Conservation (phyloP, 2,113 vertebrate species). For the Bubo scandiacus region DNA sequence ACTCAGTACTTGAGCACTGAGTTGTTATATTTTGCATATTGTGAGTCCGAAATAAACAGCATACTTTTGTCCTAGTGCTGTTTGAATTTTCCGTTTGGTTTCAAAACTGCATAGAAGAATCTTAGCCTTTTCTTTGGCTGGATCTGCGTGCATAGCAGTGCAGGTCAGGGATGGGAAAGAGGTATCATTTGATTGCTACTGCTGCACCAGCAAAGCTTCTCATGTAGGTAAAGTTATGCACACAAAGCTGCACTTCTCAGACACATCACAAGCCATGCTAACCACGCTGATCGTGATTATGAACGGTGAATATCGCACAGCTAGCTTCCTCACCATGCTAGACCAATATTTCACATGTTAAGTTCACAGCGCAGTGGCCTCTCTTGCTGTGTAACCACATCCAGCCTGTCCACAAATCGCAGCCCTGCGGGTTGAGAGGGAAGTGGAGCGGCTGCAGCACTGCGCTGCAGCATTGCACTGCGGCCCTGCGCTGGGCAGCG, state of each 20-base stretch:
- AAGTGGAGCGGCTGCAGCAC: accelerated
- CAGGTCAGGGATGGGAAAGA: not conserved
- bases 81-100: not conserved
- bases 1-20: not conserved
- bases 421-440: accelerated
- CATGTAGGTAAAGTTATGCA: not conserved
- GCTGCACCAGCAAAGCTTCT: not conserved
- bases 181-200: not conserved
- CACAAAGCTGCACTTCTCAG: not conserved
- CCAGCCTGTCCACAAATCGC: not conserved
- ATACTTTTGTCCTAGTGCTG: not conserved
- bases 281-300: not conserved
- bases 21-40: not conserved
- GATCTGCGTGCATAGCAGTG: not conserved
- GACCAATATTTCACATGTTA: not conserved
- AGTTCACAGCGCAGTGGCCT: not conserved
- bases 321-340: not conserved
- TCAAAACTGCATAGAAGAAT: not conserved
- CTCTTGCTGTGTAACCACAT: not conserved
- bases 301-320: not conserved
- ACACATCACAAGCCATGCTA: not conserved
- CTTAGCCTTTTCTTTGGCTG: not conserved
- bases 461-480: accelerated
- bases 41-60: not conserved
- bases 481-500: accelerated